A percentile compares a stretch with the other conserved stretches of the same genome.
Evolutionary conservation across 2,113 vertebrate species (phyloP).

Genomic region (Hippopotamus amphibius): DNA sequence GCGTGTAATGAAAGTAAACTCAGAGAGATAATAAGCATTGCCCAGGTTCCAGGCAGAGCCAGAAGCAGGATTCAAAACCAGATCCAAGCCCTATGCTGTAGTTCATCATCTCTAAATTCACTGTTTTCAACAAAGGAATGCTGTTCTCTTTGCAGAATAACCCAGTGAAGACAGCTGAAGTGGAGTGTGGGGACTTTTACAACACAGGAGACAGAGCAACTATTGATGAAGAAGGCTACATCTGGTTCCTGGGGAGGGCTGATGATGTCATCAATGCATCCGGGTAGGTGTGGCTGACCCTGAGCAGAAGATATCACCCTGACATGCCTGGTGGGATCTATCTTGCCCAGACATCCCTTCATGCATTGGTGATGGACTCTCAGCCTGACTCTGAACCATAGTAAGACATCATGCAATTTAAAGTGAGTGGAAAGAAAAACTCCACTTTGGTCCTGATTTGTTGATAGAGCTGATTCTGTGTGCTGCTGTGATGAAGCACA

Average conservation of each 20-base stretch:
- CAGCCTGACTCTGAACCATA: neutral
- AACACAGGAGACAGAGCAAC: conserved; percentile 88
- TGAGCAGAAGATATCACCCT: conserved; percentile 63
- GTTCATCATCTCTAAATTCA: neutral
- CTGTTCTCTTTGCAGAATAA: conserved; percentile 81
- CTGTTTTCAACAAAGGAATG: neutral
- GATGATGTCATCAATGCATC: conserved; percentile 91
- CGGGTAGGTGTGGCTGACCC: conserved; percentile 85
- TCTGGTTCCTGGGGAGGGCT: conserved; percentile 89
- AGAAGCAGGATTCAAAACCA: neutral
- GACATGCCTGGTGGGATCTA: neutral
- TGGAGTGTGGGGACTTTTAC: conserved; percentile 88
- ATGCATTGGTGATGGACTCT: neutral
- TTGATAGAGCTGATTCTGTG: neutral
- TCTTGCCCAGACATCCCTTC: too few species aligned
- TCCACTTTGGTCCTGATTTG: neutral
- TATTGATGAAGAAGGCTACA: conserved; percentile 89
- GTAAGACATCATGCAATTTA: neutral
- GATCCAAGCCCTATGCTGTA: neutral
- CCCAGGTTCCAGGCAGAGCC: neutral
- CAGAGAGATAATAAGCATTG: neutral
- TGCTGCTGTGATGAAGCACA: neutral
- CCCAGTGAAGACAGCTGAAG: conserved; percentile 86
- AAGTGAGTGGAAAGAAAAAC: neutral
- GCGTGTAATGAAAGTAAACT: neutral